Conservation (phyloP, 92 coral and sea anemone species). For the Ricordea florida region DNA sequence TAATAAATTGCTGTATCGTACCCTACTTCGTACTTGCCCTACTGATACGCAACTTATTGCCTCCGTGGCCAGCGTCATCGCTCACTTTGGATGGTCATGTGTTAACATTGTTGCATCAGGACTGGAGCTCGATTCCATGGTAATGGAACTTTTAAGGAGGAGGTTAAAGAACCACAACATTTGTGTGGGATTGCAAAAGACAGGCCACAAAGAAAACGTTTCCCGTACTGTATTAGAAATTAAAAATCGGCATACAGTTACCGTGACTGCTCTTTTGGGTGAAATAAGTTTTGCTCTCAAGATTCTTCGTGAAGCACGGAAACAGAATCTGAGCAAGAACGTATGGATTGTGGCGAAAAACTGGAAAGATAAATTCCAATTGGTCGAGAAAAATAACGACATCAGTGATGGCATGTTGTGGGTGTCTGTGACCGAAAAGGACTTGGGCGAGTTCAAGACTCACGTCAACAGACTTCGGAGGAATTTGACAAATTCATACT, state of each 20-base stretch:
- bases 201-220: not conserved
- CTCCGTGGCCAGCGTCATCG: slow-evolving; percentile 60
- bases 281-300: slow-evolving; percentile 33
- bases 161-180: slow-evolving; percentile 55
- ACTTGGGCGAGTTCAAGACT: slow-evolving; percentile 10
- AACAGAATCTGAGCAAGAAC: slow-evolving; percentile 62
- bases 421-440: slow-evolving; percentile 22
- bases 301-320: slow-evolving; percentile 68
- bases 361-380: slow-evolving; percentile 5
- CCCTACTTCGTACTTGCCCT: slow-evolving; percentile 65
- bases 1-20: slow-evolving; percentile 38
- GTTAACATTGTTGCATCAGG: slow-evolving; percentile 73
- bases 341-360: slow-evolving; percentile 78
- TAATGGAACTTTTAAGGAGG: slow-evolving; percentile 42
- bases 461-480: not conserved
- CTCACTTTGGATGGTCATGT: slow-evolving; percentile 66
- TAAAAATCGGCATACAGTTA: not conserved
- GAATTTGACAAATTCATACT: not conserved
- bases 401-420: slow-evolving; percentile 74
- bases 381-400: slow-evolving; percentile 34
- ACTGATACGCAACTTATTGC: slow-evolving; percentile 61
- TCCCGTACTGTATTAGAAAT: not conserved
- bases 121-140: slow-evolving; percentile 46
- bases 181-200: slow-evolving; percentile 57
- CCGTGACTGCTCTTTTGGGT: slow-evolving; percentile 65